Base-by-base conservation (phyloP, 1,140 invertebrate genomes). In the Muscidifurax raptorellus region DNA sequence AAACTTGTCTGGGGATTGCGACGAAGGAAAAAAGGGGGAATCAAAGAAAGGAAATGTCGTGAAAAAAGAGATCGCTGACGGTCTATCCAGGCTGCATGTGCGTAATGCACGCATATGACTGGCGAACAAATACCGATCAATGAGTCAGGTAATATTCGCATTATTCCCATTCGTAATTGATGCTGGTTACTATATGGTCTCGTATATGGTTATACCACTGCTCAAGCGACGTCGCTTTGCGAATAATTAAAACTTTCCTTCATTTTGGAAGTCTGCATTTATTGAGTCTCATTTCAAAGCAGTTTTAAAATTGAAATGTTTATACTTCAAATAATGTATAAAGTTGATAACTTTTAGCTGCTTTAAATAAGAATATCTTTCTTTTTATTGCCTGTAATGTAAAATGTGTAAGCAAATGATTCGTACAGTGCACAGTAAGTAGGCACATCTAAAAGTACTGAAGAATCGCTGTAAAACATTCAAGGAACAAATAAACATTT, bases 111-210 rank as follows among this genome's bases (percentile, higher is more conserved):
- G 67, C 25, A 32, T 32, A 32, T 40, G 4, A 36, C 22, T 32
- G 1, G 9, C 18, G 32, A 59, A 59, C 4, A 18, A 28, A 72
- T 32, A 36, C 18, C 22, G 28, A n/a, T 72, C 32, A 72, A 36
- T 72, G 71, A 28, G 32, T 72, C 71, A 22, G 71, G 18, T 72
- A 72, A 40, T 72, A 72, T 72, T 71, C 27, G 25, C 15, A 71
- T 71, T 71, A 72, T 36, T 32, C 22, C 25, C 7, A n/a, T 12
- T 69, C 28, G 12, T 18, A 3, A 69, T 67, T 27, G 18, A 67
- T 67, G 27, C 28, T 2, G 64, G 12, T 4, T 36, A 2, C 6
- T 5, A 59, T 22, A 40, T 22, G 18, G 22, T 22, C 22, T 18
- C 40, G 10, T 40, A 40, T 4, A 4, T 59, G 1, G 52, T 7